These are phyloP conservation scores for Cryptocephalus moraei DNA, from an alignment of 2,888 invertebrate species.

Conservation along the genomic window DNA sequence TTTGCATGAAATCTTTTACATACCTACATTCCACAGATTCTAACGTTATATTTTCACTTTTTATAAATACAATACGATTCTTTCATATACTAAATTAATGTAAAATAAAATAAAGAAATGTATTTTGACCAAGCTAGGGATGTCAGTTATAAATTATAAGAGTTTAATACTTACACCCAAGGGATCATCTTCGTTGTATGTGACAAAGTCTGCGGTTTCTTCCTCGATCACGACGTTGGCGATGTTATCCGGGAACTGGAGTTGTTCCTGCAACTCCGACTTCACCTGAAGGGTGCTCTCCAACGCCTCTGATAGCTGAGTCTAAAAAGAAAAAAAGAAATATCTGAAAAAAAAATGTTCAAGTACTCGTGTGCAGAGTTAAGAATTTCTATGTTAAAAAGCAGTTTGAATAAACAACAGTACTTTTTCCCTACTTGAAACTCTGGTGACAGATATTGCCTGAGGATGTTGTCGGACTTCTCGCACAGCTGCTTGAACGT, in stretches of 20 bases:
- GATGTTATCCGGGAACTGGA: conserved; percentile 28
- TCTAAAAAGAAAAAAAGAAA: conserved; percentile 19
- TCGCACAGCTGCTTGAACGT: conserved; percentile 43
- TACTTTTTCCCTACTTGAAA: conserved; percentile 31
- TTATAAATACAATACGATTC: too few relatives aligned
- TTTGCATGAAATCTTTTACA: background rate
- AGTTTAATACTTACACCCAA: background rate
- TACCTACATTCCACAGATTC: too few relatives aligned
- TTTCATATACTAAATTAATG: too few relatives aligned
- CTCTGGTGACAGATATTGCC: conserved; percentile 34
- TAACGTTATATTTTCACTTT: too few relatives aligned
- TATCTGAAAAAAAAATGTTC: background rate
- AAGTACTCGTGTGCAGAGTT: conserved; percentile 1
- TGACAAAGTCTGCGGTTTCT: conserved; percentile 27
- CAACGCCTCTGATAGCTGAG: conserved; percentile 27
- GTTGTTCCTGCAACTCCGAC: conserved; percentile 30
- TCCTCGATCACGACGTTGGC: conserved; percentile 27
- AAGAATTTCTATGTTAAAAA: background rate
- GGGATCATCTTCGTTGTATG: conserved; percentile 18
- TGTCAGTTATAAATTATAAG: background rate
- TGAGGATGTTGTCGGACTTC: conserved; percentile 37
- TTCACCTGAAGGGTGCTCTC: conserved; percentile 17
- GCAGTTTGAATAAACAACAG: background rate
- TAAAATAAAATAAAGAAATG: too few relatives aligned
- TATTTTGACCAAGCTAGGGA: background rate